Conservation (phyloP, 2,113 vertebrate species). For the Plestiodon gilberti region DNA sequence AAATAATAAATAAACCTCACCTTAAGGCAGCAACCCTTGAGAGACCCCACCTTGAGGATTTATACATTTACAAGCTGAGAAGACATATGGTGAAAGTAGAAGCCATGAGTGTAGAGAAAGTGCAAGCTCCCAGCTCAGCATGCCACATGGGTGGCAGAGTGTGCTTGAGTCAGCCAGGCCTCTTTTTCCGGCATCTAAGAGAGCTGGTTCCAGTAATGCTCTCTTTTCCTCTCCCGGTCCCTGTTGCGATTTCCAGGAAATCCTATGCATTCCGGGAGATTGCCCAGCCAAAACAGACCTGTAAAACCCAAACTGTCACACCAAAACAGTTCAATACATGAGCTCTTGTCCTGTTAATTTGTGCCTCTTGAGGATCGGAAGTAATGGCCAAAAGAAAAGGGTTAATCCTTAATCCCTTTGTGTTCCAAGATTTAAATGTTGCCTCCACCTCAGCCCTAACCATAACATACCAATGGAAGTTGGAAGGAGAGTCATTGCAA, state of each 20-base stretch:
- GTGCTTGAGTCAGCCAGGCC: not conserved
- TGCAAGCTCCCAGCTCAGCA: not conserved
- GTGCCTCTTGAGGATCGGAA: not conserved
- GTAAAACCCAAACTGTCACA: not conserved
- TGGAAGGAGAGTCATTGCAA: not conserved
- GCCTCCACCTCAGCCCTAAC: not conserved
- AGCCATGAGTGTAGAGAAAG: not conserved
- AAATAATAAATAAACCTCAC: no score
- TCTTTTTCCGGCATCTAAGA: not conserved
- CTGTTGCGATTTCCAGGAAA: not conserved
- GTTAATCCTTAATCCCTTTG: not conserved
- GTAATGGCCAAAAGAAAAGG: not conserved
- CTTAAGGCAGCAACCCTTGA: not conserved
- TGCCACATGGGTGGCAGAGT: no score
- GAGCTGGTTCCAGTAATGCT: not conserved
- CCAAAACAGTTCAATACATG: not conserved
- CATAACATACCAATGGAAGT: not conserved
- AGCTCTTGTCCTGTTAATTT: not conserved
- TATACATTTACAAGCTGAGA: not conserved
- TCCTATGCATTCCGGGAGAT: not conserved
- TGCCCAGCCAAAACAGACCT: not conserved
- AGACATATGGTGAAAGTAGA: not conserved
- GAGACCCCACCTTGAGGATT: not conserved
- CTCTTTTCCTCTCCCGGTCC: not conserved
- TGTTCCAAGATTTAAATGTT: not conserved